Evolutionary conservation across 2,888 invertebrate genomes (phyloP), one percentile per base, ranked within the genome.

Genomic region (Lasioglossum pauxillum): DNA sequence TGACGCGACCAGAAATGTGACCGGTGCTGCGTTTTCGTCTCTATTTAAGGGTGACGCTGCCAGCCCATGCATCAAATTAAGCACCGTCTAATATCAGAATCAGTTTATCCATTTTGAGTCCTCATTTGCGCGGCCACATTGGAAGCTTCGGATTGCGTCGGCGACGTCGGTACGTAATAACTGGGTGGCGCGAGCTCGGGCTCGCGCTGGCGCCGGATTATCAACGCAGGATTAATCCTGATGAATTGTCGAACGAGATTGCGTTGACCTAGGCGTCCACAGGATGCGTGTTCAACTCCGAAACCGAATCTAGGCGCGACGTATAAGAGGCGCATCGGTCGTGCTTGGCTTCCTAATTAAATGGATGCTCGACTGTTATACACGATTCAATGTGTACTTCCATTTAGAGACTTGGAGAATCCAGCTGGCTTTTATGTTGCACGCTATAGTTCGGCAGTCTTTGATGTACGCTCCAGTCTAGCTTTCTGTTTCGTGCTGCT

Each of bases 191-290:
- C 27, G 60, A 14, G 46, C 60, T 1, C 5, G 31, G 14, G 41
- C 19, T 35, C 38, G 44, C 27, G 35, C 72, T 57, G 85, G 83
- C 82, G 84, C 83, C 82, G 78, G 79, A 73, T 76, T 78, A 89
- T 83, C 90, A 87, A 86, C 86, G 69, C 84, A 69, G 83, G 85
- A 89, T 92, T 92, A 91, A 92, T 91, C 87, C 87, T 86, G 89
- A 90, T 87, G 89, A 89, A 92, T 91, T 82, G 90, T 75, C 83
- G 84, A 83, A 69, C 69, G 69, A 69, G 82, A 90, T 87, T 90
- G 87, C 84, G 75, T 41, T 72, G 44, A 44, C 14, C 44, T 35
- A 44, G 8, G 0, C 60, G 87, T 76, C 73, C 82, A 74, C 71
- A 64, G 72, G 73, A 64, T 74, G 76, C 75, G 79, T 27, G 31